Evolutionary conservation across 2,113 vertebrate species (phyloP).

Genomic region (Stictonetta naevosa): DNA sequence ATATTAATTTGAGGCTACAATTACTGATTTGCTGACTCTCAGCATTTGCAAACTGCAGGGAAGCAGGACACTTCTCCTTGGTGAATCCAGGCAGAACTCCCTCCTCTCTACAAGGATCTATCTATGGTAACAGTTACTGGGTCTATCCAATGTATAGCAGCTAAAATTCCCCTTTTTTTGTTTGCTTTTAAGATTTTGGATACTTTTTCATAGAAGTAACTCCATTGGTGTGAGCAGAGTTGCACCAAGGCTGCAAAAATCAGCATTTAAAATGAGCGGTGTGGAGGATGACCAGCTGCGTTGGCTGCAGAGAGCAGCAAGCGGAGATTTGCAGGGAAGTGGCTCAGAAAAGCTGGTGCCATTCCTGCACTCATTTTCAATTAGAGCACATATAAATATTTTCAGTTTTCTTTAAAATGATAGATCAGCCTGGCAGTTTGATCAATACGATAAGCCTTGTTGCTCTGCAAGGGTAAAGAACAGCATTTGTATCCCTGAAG

Average conservation of each 20-base stretch:
- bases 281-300: background rate
- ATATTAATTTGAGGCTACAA: background rate
- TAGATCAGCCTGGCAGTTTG: background rate
- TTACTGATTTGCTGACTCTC: conserved; percentile 1
- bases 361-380: background rate
- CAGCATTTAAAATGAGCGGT: background rate
- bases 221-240: background rate
- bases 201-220: background rate
- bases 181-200: background rate
- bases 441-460: background rate
- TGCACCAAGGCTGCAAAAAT: background rate
- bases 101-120: background rate
- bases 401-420: background rate
- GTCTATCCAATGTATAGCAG: background rate
- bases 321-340: background rate
- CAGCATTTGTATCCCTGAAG: background rate
- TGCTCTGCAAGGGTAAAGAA: background rate
- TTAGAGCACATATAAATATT: background rate
- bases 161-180: background rate
- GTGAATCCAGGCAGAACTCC: background rate
- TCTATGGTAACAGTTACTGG: background rate
- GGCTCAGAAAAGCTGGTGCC: background rate
- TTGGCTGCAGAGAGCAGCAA: background rate
- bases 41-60: background rate
- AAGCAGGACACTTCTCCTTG: background rate